Conservation (phyloP, 2,113 vertebrate species). For the Micronycteris hirsuta region DNA sequence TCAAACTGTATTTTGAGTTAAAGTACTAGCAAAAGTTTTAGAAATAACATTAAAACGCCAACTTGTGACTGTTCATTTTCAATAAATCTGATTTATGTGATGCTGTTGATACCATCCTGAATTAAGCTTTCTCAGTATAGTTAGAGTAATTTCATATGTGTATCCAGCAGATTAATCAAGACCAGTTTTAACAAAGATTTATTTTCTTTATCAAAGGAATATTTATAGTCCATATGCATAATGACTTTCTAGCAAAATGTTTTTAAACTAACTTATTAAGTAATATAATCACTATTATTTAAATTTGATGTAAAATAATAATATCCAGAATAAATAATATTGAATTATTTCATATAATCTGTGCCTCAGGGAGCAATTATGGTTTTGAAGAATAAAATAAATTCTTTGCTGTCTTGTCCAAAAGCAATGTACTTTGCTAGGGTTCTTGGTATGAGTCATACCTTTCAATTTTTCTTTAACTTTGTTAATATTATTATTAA, state of each 20-base stretch:
- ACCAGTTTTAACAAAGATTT: neutral
- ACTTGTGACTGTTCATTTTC: neutral
- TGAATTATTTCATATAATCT: neutral
- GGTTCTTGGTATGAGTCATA: neutral
- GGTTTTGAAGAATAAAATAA: neutral
- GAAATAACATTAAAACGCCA: neutral
- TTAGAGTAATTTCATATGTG: neutral
- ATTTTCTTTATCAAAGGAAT: neutral
- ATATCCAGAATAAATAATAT: neutral
- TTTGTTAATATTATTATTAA: neutral
- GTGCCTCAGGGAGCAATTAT: neutral
- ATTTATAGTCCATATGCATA: neutral
- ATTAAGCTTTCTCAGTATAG: neutral
- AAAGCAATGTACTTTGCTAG: neutral
- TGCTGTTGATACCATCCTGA: neutral
- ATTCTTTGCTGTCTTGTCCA: neutral
- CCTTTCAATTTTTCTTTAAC: neutral
- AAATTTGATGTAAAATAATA: neutral
- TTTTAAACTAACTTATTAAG: neutral
- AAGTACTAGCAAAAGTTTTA: neutral
- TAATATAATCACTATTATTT: neutral
- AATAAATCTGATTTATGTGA: neutral
- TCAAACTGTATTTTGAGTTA: neutral
- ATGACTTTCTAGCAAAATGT: constrained; percentile 1
- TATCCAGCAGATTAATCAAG: neutral